Percentiles rank a stretch among this genome's conserved stretches.
Evolutionary conservation across 2,113 vertebrate species (phyloP).

Genomic region (Lonchura striata): DNA sequence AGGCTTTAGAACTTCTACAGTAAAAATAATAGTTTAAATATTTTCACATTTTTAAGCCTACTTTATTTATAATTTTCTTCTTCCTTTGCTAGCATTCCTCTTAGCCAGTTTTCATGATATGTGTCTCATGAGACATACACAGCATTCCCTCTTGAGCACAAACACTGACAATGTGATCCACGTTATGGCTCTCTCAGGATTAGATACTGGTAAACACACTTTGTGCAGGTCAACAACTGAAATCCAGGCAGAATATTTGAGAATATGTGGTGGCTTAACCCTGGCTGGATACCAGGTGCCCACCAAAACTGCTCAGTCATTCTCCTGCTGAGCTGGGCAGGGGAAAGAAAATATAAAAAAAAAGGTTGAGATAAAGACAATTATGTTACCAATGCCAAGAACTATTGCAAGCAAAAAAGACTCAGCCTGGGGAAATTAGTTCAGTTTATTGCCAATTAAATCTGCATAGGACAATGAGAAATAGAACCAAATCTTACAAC

Average conservation of each 20-base stretch:
- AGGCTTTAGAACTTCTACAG: background rate
- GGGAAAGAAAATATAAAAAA: background rate
- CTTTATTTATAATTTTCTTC: background rate
- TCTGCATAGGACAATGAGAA: background rate
- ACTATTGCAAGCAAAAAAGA: rapidly evolving
- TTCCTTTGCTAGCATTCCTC: background rate
- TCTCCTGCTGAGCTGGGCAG: background rate
- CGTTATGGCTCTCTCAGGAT: background rate
- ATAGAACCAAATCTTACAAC: background rate
- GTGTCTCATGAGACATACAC: background rate
- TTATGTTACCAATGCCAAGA: background rate
- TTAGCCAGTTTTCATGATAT: background rate
- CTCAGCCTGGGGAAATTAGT: rapidly evolving
- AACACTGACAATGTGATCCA: background rate
- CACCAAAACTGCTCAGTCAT: background rate
- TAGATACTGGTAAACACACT: background rate
- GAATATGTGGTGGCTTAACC: background rate
- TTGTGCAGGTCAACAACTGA: background rate
- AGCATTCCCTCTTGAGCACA: background rate
- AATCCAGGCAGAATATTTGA: background rate
- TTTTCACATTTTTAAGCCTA: background rate
- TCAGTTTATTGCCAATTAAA: background rate
- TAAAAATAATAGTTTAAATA: background rate
- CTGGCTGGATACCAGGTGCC: background rate
- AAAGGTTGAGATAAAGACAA: rapidly evolving